phyloP scores from a whole-genome alignment of 2,113 vertebrate genomes.

The Stictonetta naevosa region DNA sequence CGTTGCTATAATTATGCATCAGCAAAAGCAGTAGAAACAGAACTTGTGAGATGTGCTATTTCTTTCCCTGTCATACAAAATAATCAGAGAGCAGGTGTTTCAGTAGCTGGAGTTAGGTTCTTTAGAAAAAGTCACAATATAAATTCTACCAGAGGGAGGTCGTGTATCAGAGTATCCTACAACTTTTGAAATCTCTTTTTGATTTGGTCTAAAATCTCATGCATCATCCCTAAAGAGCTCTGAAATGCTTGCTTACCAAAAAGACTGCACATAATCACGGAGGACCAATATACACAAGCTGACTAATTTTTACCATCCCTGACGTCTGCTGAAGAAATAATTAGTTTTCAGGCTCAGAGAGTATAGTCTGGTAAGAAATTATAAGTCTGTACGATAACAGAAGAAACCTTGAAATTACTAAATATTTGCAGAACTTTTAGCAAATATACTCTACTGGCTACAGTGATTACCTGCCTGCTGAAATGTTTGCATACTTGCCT shows the following conservation, averaged over 20 bases:
- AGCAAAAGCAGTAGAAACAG: background rate
- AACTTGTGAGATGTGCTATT: background rate
- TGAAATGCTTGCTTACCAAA: background rate
- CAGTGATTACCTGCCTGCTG: slow-evolving; percentile 42
- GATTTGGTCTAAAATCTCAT: background rate
- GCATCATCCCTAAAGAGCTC: background rate
- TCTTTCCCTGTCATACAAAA: background rate
- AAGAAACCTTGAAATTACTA: slow-evolving; percentile 57
- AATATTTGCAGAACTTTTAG: slow-evolving; percentile 63
- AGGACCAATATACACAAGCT: background rate
- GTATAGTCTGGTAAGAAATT: background rate
- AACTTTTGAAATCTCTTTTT: background rate
- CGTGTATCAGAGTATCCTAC: background rate
- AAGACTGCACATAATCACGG: background rate
- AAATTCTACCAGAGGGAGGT: background rate
- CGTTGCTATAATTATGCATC: background rate
- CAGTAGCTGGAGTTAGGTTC: background rate
- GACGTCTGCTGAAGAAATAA: background rate
- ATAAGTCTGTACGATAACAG: slow-evolving; percentile 34
- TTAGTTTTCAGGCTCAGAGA: background rate
- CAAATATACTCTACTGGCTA: slow-evolving; percentile 61
- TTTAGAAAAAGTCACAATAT: background rate
- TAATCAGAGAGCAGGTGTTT: background rate
- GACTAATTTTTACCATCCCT: background rate
- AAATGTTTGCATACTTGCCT: slow-evolving; percentile 51